Evolutionary conservation across 2,888 invertebrate species (phyloP), one percentile per base, ranked within the genome.

Genomic region (Lasioglossum lativentre): DNA sequence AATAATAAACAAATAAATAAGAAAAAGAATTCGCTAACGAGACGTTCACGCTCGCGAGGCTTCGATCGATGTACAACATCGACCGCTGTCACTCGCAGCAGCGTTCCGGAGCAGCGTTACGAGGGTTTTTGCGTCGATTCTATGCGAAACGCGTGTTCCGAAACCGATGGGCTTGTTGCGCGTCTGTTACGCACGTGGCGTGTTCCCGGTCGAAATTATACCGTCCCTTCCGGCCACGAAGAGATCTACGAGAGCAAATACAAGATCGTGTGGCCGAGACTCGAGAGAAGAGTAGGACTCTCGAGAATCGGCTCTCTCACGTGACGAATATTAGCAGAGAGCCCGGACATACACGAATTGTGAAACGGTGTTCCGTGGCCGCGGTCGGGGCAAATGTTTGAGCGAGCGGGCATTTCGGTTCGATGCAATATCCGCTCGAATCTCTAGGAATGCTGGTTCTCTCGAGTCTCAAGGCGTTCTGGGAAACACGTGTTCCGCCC

Each of bases 401-500:
- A 85, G 52, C 52, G 71, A 42, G 71, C 30, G 34, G 85, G 84
- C 75, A 71, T 84, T 85, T 78, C 75, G 84, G 74, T 52, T 78
- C 85, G 78, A 78, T 83, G 84, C 84, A 84, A 84, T 73, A 84
- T 85, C 85, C 84, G 84, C 78, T 85, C 63, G 84, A 71, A 84
- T 42, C 74, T 70, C 40, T 30, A 70, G 45, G 83, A 84, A 84
- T 47, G 78, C 63, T 45, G 59, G 63, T 30, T 30, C 52, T n/a
- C 52, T 52, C 10, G 30, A 68, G 40, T 71, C 78, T 84, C 74
- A 19, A 63, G 75, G 75, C 75, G 75, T 85, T 85, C 84, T 63
- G 63, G 34, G 84, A 78, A 84, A 78, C 84, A 84, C 84, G 70
- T 83, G 84, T 83, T 83, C 78, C 70, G 78, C 47, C 27, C 47